Base-by-base conservation (phyloP, 1,140 invertebrate genomes). In the Mylabris phalerata region DNA sequence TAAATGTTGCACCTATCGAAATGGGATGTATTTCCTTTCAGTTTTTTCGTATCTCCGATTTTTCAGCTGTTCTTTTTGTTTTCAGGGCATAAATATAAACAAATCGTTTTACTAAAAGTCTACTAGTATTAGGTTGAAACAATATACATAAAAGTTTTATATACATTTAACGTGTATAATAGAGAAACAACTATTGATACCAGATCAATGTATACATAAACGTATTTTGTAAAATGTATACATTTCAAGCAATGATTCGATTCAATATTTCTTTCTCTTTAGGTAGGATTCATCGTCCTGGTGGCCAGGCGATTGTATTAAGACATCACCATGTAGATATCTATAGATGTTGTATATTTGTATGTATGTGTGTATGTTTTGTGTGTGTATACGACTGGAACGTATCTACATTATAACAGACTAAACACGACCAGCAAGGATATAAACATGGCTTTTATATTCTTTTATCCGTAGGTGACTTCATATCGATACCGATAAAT, bases 391-490 rank as follows among this genome's bases (percentile, higher is more conserved):
- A 52, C 50, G 50, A 54, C 51, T 45, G 51, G 51, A 54, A 45
- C 51, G 46, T 54, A 54, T 50, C 48, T 60, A 60, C 50, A 60
- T 56, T 60, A 60, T 56, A 60, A 60, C 46, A 50, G 48, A 50
- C 51, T 51, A 48, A 61, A 61, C 60, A 61, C 55, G 55, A 60
- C 50, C 56, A 42, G 58, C 50, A 51, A 59, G n/a, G 57, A 52
- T 52, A 55, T 55, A 55, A 60, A 60, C 58, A 60, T 60, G 32
- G 58, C 50, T 60, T 55, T 54, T 60, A 60, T 60, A 51, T 60
- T 60, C 51, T 51, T 52, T 60, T 60, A 60, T 60, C 58, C 58
- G 50, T 54, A 60, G 58, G 58, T 60, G 58, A 60, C 58, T 60
- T 40, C 50, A 60, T 60, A 60, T 51, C 50, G 58, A 60, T 60